Evolutionary conservation across 2,113 vertebrate species (phyloP).

Genomic region (Oncorhynchus mykiss): DNA sequence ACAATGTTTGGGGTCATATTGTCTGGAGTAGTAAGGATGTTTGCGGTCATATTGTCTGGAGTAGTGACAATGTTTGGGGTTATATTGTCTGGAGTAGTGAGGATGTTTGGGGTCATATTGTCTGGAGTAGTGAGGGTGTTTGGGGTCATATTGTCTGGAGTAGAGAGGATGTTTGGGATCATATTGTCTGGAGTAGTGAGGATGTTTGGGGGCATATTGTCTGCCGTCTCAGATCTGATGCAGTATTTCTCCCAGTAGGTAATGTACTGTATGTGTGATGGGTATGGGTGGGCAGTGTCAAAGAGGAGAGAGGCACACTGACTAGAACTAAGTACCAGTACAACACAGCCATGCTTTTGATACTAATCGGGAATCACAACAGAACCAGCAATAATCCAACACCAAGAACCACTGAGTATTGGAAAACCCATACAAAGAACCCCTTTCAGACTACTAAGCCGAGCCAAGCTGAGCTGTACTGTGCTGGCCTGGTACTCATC

Average conservation of each 20-base stretch:
- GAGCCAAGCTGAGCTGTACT: background rate
- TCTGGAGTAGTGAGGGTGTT: background rate
- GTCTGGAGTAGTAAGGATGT: too few species aligned
- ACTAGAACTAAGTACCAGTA: conserved; percentile 37
- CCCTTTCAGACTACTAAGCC: conserved; percentile 34
- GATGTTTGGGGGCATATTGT: conserved; percentile 23
- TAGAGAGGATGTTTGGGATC: too few species aligned
- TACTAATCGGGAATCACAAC: conserved; percentile 55
- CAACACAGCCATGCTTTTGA: conserved; percentile 54
- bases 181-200: background rate
- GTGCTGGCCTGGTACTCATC: too few species aligned
- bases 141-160: too few species aligned
- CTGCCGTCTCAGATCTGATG: background rate
- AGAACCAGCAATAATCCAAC: too few species aligned
- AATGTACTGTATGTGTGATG: conserved; percentile 31
- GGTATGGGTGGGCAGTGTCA: conserved; percentile 8
- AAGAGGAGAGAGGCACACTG: conserved; percentile 27
- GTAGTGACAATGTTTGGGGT: too few species aligned
- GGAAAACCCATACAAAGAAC: conserved; percentile 31
- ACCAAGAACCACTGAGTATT: conserved; percentile 19
- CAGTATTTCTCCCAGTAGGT: background rate
- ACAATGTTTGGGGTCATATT: too few species aligned
- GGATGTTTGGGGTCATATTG: conserved; percentile 24
- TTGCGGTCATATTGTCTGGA: too few species aligned
- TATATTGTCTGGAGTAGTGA: too few species aligned